Evolutionary conservation across 2,888 invertebrate species (phyloP).

Genomic region (Alsophila aescularia): DNA sequence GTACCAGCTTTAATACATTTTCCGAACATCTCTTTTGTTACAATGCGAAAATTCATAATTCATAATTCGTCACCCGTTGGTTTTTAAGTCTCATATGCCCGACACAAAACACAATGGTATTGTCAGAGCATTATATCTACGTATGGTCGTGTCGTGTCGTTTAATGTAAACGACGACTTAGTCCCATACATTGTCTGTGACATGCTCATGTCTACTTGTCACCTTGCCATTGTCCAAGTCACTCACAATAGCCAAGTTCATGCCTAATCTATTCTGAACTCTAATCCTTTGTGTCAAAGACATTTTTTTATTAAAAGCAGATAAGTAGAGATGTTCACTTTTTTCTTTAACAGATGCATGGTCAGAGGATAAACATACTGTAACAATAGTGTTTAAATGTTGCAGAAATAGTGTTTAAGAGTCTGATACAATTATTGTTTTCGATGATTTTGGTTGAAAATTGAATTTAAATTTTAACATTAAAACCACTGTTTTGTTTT

Average conservation of each 20-base stretch:
- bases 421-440: neutral
- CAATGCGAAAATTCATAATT: too few species aligned
- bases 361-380: neutral
- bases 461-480: too few species aligned
- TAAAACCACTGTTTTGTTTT: too few species aligned
- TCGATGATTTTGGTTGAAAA: neutral
- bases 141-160: conserved; percentile 6
- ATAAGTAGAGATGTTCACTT: neutral
- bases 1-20: too few species aligned
- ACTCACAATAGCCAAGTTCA: conserved; percentile 8
- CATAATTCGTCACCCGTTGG: too few species aligned
- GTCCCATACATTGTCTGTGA: conserved; percentile 4
- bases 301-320: conserved; percentile 1
- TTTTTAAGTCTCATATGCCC: too few species aligned
- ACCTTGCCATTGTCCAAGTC: conserved; percentile 18
- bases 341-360: conserved; percentile 8
- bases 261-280: conserved; percentile 12
- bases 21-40: too few species aligned
- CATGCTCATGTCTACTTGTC: conserved; percentile 13
- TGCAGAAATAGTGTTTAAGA: neutral
- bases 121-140: too few species aligned
- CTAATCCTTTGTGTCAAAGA: conserved; percentile 9
- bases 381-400: neutral
- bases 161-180: neutral
- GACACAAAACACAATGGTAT: too few species aligned